Evolutionary conservation across 2,888 invertebrate species (phyloP).

Genomic region (Gymnosoma rotundatum): DNA sequence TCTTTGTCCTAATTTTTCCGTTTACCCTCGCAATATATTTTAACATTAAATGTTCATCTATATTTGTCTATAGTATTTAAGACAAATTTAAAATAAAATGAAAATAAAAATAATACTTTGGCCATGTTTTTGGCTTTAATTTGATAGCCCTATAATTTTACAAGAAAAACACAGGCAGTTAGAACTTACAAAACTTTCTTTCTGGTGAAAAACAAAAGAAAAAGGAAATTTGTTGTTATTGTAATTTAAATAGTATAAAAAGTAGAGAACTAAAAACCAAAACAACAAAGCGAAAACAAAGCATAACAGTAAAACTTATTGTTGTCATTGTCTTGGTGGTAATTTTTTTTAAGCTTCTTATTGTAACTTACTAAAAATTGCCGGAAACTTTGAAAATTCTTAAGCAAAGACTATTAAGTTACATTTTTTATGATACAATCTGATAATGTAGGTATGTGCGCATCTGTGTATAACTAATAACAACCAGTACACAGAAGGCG

Average conservation of each 20-base stretch:
- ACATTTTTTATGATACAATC: slow-evolving; percentile 43
- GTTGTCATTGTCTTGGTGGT: slow-evolving; percentile 48
- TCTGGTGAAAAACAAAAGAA: not conserved
- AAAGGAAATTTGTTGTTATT: slow-evolving; percentile 25
- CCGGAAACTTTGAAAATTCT: slow-evolving; percentile 65
- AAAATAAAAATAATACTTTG: slow-evolving; percentile 59
- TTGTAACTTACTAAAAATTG: slow-evolving; percentile 60
- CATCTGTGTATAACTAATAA: slow-evolving; percentile 3
- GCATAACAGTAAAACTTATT: slow-evolving; percentile 54
- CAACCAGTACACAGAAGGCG: not conserved
- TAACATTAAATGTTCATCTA: not conserved
- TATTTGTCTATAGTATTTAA: slow-evolving; percentile 13
- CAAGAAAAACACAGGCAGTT: slow-evolving; percentile 15
- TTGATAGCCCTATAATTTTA: slow-evolving; percentile 50
- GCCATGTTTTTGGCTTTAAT: slow-evolving; percentile 62
- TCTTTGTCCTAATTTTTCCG: not conserved
- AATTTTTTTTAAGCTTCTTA: slow-evolving; percentile 22
- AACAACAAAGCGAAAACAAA: slow-evolving; percentile 4
- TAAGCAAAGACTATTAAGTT: slow-evolving; percentile 67
- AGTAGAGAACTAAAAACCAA: slow-evolving; percentile 1
- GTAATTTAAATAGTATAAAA: slow-evolving; percentile 46
- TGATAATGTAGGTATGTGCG: not conserved
- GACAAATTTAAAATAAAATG: slow-evolving; percentile 46
- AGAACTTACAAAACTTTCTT: slow-evolving; percentile 19
- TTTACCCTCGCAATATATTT: not conserved